Evolutionary conservation across 1,140 invertebrate genomes (phyloP), one percentile per base, ranked within the genome.

Genomic region (Leptinotarsa lineolata): DNA sequence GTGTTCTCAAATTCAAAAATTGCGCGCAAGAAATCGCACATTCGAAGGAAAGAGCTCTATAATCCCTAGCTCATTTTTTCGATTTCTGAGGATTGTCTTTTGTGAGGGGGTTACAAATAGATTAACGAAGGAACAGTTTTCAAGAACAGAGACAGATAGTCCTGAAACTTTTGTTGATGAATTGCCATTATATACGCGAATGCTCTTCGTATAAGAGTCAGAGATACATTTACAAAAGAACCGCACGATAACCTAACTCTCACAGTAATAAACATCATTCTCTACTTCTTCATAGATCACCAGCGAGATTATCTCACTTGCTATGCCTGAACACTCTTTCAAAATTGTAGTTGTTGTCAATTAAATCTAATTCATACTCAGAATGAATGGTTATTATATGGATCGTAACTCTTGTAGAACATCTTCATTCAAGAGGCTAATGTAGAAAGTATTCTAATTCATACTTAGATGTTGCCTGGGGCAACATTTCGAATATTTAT

Each of bases 331-430:
- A 54, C 48, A 54, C 48, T 54, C 48, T 54, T 18, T 54, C 48
- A 54, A 54, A 54, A 54, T 54, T 54, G 48, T 54, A 54, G 16
- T 54, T 54, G 15, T 54, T 54, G 48, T 54, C 48, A 54, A 54
- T 54, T 54, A n/a, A 54, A 54, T 54, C 48, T 54, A 54, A 54
- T 54, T 54, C 48, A 54, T 54, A 18, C 48, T 13, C n/a, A 54
- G 48, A 54, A 54, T 54, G 48, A 54, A 54, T 54, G n/a, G 48
- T 54, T 54, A 54, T 54, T 54, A 54, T 54, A 54, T 54, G 48
- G 48, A 54, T 54, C 48, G 15, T 54, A 54, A 54, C 48, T 54
- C 48, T 54, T 54, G n/a, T 54, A 54, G 48, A 54, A 54, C 48
- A 54, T 54, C 48, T 54, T 54, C 48, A 54, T 54, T 54, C 48